A percentile compares a stretch with the other conserved stretches of the same genome.
These are phyloP conservation scores for Adelognathus sp. DNA, from an alignment of 2,888 invertebrate genomes.

Conservation along the genomic window DNA sequence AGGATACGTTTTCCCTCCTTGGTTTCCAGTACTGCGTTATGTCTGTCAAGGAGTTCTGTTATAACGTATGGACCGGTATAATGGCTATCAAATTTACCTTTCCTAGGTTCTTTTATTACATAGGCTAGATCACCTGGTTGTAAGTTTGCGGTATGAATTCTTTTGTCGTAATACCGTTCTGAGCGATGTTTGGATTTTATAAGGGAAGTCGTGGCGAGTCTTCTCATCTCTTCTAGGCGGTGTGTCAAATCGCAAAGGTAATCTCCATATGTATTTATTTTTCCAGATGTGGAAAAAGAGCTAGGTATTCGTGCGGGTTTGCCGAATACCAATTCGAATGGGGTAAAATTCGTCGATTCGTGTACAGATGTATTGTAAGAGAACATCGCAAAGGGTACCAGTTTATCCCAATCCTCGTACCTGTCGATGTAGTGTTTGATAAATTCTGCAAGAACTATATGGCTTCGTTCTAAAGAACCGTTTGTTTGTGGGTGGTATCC, in stretches of 20 bases:
- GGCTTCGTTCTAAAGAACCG: background rate
- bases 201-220: too few relatives aligned
- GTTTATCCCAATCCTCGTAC: background rate
- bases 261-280: background rate
- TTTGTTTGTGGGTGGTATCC: background rate
- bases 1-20: too few relatives aligned
- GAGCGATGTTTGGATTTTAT: background rate
- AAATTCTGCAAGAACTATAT: background rate
- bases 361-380: background rate
- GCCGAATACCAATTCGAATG: background rate
- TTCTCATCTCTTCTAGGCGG: background rate
- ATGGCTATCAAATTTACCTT: background rate
- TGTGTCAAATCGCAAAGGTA: background rate
- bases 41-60: too few relatives aligned
- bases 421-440: background rate
- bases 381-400: background rate
- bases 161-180: background rate
- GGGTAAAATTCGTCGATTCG: background rate
- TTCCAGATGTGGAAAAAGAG: background rate
- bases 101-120: background rate
- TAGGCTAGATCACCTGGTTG: background rate
- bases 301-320: background rate
- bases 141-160: background rate
- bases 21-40: too few relatives aligned
- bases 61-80: background rate